Base-by-base conservation (phyloP, 2,888 invertebrate genomes). In the Archips crataeganus region DNA sequence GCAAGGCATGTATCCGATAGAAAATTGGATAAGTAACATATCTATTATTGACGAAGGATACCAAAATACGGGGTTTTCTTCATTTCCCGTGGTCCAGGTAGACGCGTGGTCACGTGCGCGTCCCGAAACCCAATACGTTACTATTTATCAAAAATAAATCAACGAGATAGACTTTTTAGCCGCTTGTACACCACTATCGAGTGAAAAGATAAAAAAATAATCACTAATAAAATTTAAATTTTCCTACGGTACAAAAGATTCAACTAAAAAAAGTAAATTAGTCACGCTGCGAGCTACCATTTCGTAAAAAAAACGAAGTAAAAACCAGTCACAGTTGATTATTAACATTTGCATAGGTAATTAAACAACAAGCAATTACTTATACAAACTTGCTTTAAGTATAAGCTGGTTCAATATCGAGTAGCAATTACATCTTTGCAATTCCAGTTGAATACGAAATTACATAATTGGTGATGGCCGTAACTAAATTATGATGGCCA, bases 1-100 rank as follows among this genome's bases (percentile, higher is more conserved):
- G 75, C 64, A 66, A 80, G 80, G 76, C 66, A 68, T 49, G 68
- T 65, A 62, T 76, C 81, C 81, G 83, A 85, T 87, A 81, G 85
- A 84, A 84, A 85, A 89, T 86, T 87, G 86, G 85, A 83, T 81
- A 86, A 86, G 86, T 86, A 82, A 84, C 79, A 81, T 79, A 79
- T 89, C 82, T 87, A 90, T 88, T 88, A 90, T 90, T 87, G 84
- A 89, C 84, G 80, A 80, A 77, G 70, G 74, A 69, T 64, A 34
- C 69, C 51, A 74, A 65, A 74, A 54, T 68, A 54, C 23, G 63
- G 45, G 54, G 69, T 64, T 65, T 74, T 65, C 73, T 49, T 69
- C 60, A 34, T 70, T 65, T 68, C 34, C 60, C 42, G 49, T 39
- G 69, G 49, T 13, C 36, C 54, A 70, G 60, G 65, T 65, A 74